Evolutionary conservation across 2,888 invertebrate species (phyloP).

Genomic region (Drosophila lacicola): DNA sequence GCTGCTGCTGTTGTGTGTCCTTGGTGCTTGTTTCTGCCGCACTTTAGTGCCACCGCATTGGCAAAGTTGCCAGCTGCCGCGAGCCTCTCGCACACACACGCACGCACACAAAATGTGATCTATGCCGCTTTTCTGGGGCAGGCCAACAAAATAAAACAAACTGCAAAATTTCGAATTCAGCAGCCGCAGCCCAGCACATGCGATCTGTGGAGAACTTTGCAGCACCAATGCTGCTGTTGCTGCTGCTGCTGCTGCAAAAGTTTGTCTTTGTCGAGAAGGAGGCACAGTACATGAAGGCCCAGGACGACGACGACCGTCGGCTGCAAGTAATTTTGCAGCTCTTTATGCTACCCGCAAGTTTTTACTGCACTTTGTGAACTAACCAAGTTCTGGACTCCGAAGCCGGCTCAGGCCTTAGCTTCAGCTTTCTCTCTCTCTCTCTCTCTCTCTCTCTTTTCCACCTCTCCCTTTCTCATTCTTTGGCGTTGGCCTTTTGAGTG

Average conservation of each 20-base stretch:
- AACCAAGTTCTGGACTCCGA: conserved; percentile 50
- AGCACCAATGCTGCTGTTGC: conserved; percentile 32
- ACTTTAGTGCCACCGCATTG: conserved; percentile 72
- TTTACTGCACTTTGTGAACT: conserved; percentile 78
- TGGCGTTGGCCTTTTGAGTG: neutral
- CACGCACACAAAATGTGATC: conserved; percentile 67
- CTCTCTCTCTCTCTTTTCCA: conserved; percentile 4
- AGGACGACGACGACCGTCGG: conserved; percentile 47
- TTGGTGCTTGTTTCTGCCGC: conserved; percentile 66
- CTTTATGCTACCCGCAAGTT: conserved; percentile 80
- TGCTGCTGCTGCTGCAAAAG: conserved; percentile 51
- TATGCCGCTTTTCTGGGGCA: conserved; percentile 66
- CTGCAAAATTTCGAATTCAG: conserved; percentile 76
- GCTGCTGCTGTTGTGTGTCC: conserved; percentile 49
- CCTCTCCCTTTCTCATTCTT: neutral
- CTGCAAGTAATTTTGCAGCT: conserved; percentile 72
- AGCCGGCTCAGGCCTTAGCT: conserved; percentile 9
- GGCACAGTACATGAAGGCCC: conserved; percentile 32
- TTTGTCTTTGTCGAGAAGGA: conserved; percentile 64
- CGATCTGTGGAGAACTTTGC: conserved; percentile 64
- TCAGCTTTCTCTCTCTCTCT: conserved; percentile 16
- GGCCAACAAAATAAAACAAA: conserved; percentile 59
- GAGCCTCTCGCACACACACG: conserved; percentile 36
- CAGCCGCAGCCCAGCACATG: conserved; percentile 75
- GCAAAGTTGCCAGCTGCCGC: conserved; percentile 67